Evolutionary conservation across 2,888 invertebrate genomes (phyloP), one percentile per base, ranked within the genome.

Genomic region (Blastobasis adustella): DNA sequence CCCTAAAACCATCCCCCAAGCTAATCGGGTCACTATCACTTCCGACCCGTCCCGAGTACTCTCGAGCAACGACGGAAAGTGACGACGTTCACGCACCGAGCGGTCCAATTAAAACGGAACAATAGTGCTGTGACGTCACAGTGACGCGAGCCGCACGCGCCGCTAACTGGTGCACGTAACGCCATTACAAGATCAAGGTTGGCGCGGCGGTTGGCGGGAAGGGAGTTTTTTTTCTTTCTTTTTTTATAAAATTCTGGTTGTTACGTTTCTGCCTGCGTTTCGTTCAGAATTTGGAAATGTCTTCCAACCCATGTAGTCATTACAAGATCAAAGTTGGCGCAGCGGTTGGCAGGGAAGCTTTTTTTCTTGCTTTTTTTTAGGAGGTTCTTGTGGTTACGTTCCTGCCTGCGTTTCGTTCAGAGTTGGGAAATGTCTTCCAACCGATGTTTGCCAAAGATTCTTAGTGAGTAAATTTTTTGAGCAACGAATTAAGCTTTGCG

Each of bases 111-210:
- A 67, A 63, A 51, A 41, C 49, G 53, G 46, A 66, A 74, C 74
- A 71, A 73, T 73, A 63, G 69, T 50, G 47, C 39, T 44, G 63
- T 47, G 54, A 54, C 50, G 50, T 52, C 49, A 49, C 62, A 54
- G 51, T 74, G 76, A 77, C 78, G 79, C 73, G 43, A 66, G 67
- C 70, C 78, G 71, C 73, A 69, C 68, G 73, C 70, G 52, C 39
- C 59, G 52, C 62, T 62, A 65, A 67, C 67, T 63, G 67, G 67
- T 65, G 69, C 74, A 68, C 69, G 67, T 77, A 72, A n/a, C n/a
- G n/a, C n/a, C n/a, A 77, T 75, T 74, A 69, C 79, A 84, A 83
- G 83, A 82, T 85, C 83, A 85, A 82, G 84, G 82, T 60, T 71
- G 63, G 52, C 53, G 52, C 49, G 39, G 52, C 10, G 54, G 62